A percentile compares a stretch with the other conserved stretches of the same genome.
Conservation (phyloP, 2,888 invertebrate species). For the Scaptodrosophila latifasciaeformis region DNA sequence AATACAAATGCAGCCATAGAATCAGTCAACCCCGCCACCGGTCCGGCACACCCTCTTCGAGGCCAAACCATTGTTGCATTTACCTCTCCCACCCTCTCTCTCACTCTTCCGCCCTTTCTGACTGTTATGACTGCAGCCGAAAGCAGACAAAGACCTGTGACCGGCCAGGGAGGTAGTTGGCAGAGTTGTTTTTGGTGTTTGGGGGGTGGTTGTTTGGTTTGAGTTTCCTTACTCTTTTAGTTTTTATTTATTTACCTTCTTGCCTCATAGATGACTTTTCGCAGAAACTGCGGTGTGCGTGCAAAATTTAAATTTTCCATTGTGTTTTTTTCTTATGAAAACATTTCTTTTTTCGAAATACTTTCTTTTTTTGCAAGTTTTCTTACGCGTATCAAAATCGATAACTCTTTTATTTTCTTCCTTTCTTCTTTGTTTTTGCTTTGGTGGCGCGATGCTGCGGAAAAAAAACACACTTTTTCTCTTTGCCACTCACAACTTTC, state of each 20-base stretch:
- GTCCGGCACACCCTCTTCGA: too few species aligned
- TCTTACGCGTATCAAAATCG: constrained; percentile 56
- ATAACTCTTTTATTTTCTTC: constrained; percentile 37
- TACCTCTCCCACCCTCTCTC: too few species aligned
- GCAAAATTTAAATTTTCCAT: constrained; percentile 74
- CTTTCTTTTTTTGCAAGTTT: constrained; percentile 41
- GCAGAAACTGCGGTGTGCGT: constrained; percentile 73
- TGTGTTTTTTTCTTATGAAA: constrained; percentile 26
- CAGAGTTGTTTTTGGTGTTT: too few species aligned
- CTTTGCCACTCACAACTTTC: not conserved
- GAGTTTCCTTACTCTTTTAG: too few species aligned
- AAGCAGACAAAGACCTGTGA: too few species aligned
- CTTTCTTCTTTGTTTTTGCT: not conserved
- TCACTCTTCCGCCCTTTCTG: too few species aligned
- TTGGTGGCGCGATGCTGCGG: not conserved
- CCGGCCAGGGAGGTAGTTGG: too few species aligned
- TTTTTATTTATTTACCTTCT: constrained; percentile 64
- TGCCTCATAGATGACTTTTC: constrained; percentile 72
- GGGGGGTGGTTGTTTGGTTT: too few species aligned
- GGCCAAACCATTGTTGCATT: too few species aligned
- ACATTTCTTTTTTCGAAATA: constrained; percentile 12
- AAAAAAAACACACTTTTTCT: constrained; percentile 2
- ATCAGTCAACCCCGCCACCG: too few species aligned
- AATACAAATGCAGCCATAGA: too few species aligned
- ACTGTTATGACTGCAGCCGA: too few species aligned